Conservation (phyloP, 2,113 vertebrate species). For the Manacus vitellinus region DNA sequence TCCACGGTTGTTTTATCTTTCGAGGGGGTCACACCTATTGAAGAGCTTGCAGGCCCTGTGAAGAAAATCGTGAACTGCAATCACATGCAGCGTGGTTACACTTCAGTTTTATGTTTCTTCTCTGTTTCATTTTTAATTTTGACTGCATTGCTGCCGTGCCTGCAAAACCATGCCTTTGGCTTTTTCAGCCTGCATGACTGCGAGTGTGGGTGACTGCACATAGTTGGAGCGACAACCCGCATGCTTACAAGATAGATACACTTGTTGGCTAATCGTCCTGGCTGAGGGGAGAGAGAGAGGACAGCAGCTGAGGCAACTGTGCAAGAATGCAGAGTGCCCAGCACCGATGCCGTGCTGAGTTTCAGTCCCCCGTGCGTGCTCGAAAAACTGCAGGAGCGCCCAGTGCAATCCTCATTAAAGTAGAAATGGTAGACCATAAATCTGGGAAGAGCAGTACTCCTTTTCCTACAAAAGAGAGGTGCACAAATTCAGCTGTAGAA, state of each 20-base stretch:
- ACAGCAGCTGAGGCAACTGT: neutral
- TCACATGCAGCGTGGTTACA: neutral
- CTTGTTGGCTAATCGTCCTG: neutral
- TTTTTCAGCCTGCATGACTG: conserved; percentile 10
- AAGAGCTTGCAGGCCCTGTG: neutral
- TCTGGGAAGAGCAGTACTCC: neutral
- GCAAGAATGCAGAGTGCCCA: neutral
- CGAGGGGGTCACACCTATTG: neutral
- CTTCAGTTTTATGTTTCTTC: neutral
- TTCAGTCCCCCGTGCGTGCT: neutral
- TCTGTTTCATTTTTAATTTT: conserved; percentile 32
- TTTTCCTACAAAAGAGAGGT: neutral
- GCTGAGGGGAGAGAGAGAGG: neutral
- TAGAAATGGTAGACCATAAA: neutral
- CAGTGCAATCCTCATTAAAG: neutral
- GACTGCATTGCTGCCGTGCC: conserved; percentile 4
- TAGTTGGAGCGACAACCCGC: neutral
- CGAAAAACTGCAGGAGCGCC: neutral
- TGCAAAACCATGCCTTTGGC: conserved; percentile 13
- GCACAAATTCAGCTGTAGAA: neutral
- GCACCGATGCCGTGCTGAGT: neutral
- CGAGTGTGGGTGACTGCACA: neutral
- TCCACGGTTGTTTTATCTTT: neutral
- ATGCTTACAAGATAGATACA: neutral
- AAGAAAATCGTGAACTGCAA: neutral